Evolutionary conservation across 1,140 invertebrate species (phyloP).

Genomic region (Propsilocerus akamusi): DNA sequence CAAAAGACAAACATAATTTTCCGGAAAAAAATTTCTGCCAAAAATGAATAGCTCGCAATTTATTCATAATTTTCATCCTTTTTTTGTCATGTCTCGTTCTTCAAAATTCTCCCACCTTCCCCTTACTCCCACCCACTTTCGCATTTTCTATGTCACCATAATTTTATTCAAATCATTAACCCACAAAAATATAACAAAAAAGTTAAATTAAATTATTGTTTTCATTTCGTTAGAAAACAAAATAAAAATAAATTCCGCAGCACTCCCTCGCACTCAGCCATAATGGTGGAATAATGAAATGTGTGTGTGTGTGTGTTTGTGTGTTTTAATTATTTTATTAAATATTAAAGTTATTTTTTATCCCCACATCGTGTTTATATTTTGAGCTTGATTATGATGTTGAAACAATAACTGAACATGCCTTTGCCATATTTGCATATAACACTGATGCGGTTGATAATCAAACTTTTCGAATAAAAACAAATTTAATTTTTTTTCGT

Average conservation of each 20-base stretch:
- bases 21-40: no score
- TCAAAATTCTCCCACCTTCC: no score
- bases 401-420: conserved; percentile 3
- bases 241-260: neutral
- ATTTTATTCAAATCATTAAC: conserved; percentile 4
- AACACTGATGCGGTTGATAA: no score
- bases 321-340: conserved; percentile 2
- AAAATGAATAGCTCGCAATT: no score
- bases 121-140: no score
- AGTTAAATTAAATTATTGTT: neutral
- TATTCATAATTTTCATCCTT: no score
- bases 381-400: conserved; percentile 2
- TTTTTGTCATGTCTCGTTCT: no score
- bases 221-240: neutral
- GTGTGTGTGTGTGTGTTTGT: neutral
- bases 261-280: neutral
- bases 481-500: no score
- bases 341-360: neutral
- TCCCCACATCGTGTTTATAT: neutral
- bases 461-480: no score
- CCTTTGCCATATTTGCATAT: no score
- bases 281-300: neutral
- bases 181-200: neutral
- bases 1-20: no score
- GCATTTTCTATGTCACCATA: conserved; percentile 2